These are phyloP conservation scores for Myzus persicae DNA, from an alignment of 1,140 invertebrate genomes.

Conservation along the genomic window DNA sequence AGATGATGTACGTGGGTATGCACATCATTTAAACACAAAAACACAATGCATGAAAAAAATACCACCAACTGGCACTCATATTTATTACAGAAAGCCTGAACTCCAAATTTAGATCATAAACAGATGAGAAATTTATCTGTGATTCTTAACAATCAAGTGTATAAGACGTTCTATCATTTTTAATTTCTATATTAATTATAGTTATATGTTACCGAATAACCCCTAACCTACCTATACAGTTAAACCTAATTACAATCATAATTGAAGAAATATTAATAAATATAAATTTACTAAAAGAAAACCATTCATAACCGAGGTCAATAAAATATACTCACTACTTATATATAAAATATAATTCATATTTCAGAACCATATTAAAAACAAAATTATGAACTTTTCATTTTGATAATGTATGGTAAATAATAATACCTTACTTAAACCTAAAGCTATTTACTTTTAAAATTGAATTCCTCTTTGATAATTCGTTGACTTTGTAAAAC, in stretches of 20 bases:
- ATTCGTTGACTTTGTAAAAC: too few species aligned
- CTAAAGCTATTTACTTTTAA: too few species aligned
- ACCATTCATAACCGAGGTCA: not conserved
- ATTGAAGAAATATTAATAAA: too few species aligned
- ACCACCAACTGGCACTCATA: not conserved
- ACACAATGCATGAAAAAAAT: not conserved
- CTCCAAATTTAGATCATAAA: not conserved
- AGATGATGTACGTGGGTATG: not conserved
- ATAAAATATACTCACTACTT: too few species aligned
- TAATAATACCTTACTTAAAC: too few species aligned
- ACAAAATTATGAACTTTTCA: too few species aligned
- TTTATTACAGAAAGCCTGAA: not conserved
- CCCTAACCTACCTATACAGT: too few species aligned
- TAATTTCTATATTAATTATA: not conserved
- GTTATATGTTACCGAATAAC: not conserved
- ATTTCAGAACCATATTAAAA: too few species aligned
- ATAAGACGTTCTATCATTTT: not conserved
- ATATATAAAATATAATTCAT: too few species aligned
- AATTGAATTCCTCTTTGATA: too few species aligned
- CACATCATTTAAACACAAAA: not conserved
- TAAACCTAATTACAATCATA: too few species aligned
- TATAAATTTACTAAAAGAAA: not conserved
- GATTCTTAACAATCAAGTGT: not conserved
- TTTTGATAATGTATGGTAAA: too few species aligned
- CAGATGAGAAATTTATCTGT: not conserved